Evolutionary conservation across 2,797 vertebrate genomes (phyloP).

Genomic region (Peromyscus melanophrys): DNA sequence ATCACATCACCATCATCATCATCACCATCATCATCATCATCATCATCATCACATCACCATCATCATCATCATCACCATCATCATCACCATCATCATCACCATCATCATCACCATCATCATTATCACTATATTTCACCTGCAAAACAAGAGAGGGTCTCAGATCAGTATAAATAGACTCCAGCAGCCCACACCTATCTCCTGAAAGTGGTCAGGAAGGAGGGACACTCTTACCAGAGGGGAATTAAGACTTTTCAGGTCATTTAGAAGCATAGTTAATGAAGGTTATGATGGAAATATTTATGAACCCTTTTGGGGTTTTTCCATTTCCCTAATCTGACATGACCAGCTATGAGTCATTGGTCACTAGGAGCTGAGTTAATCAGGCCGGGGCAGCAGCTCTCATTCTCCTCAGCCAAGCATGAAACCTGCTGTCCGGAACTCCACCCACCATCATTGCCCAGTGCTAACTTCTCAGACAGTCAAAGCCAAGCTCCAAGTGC

Average conservation of each 20-base stretch:
- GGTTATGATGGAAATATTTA: background rate
- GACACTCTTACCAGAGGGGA: background rate
- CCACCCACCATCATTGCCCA: rapidly evolving
- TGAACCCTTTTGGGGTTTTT: conserved; percentile 48
- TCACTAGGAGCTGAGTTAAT: background rate
- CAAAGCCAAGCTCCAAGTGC: background rate
- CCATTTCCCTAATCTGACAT: conserved; percentile 48
- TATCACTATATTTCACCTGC: background rate
- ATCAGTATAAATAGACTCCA: background rate
- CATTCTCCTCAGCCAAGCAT: background rate
- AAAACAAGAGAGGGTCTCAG: background rate
- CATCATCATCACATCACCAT: background rate
- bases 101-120: rapidly evolving
- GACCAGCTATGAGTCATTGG: background rate
- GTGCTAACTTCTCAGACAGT: background rate
- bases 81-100: rapidly evolving
- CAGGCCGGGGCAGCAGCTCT: background rate
- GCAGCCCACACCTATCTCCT: background rate
- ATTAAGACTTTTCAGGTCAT: background rate
- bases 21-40: background rate
- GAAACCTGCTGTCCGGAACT: background rate
- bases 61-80: rapidly evolving
- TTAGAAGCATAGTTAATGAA: background rate
- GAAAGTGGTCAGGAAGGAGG: background rate
- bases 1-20: rapidly evolving